These are phyloP conservation scores for Valencia hispanica DNA, from an alignment of 2,797 vertebrate species.

Conservation along the genomic window DNA sequence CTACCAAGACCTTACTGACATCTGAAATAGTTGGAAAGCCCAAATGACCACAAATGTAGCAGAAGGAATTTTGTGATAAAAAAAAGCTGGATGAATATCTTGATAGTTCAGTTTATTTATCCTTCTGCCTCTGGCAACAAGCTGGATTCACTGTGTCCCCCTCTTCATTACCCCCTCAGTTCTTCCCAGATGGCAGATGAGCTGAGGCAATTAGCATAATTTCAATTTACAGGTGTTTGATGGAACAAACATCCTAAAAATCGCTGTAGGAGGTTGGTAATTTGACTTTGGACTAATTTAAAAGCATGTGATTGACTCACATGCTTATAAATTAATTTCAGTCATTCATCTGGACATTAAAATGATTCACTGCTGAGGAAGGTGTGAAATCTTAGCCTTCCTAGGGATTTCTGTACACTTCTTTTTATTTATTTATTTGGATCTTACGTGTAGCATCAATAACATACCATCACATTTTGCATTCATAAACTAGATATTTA, in stretches of 20 bases:
- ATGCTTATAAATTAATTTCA: neutral
- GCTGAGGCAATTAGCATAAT: slow-evolving; percentile 46
- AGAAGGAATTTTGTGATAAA: neutral
- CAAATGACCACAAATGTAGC: neutral
- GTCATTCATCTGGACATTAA: slow-evolving; percentile 32
- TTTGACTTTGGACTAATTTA: slow-evolving; percentile 47
- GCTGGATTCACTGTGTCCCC: slow-evolving; percentile 20
- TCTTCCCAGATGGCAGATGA: slow-evolving; percentile 52
- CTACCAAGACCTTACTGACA: neutral
- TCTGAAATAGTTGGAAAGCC: neutral
- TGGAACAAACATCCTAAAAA: slow-evolving; percentile 32
- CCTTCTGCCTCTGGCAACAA: slow-evolving; percentile 30
- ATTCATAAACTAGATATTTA: no score
- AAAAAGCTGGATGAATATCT: neutral
- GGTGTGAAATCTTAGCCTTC: neutral
- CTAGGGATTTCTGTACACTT: no score
- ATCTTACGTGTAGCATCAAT: no score
- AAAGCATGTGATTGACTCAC: no score
- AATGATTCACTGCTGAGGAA: slow-evolving; percentile 11
- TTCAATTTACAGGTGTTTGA: slow-evolving; percentile 40
- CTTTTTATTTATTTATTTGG: no score
- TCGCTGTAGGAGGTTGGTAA: slow-evolving; percentile 21
- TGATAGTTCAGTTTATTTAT: neutral
- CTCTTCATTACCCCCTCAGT: slow-evolving; percentile 14
- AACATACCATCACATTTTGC: no score